Conservation (phyloP, 2,113 vertebrate species). For the Triplophysa dalaica region DNA sequence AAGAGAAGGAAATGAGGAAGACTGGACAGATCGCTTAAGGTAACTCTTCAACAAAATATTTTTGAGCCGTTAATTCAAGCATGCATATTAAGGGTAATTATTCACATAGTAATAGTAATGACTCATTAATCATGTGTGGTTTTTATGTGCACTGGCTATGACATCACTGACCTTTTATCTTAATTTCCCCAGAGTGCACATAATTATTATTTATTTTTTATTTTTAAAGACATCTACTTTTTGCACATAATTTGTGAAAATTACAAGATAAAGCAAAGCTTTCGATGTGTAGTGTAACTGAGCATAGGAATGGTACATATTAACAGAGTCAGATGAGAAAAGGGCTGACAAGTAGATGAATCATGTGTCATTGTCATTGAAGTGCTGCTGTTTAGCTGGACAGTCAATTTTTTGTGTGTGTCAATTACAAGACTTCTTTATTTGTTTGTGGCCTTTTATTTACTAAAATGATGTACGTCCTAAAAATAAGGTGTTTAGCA, state of each 20-base stretch:
- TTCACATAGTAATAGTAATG: neutral
- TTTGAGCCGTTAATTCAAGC: neutral
- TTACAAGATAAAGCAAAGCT: neutral
- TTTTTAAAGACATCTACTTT: neutral
- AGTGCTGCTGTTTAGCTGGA: neutral
- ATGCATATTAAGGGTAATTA: neutral
- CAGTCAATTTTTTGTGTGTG: neutral
- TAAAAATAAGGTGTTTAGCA: neutral
- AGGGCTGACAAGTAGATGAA: constrained; percentile 48
- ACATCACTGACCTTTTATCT: neutral
- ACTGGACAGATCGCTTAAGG: constrained; percentile 15
- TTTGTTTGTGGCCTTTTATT: neutral
- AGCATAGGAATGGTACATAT: constrained; percentile 60
- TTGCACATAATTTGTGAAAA: neutral
- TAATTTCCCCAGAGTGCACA: neutral
- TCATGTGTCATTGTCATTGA: constrained; percentile 40
- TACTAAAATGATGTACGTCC: neutral
- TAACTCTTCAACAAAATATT: neutral
- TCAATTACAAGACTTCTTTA: neutral
- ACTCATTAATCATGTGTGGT: neutral
- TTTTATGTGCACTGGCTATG: neutral
- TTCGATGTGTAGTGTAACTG: constrained; percentile 5
- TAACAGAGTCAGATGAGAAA: constrained; percentile 75
- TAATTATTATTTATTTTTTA: neutral
- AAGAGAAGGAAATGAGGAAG: constrained; percentile 18